Evolutionary conservation across 37 sponge, comb jelly and placozoan genomes (phyloP), one percentile per base, ranked within the genome.

Genomic region (Ianthella basta): DNA sequence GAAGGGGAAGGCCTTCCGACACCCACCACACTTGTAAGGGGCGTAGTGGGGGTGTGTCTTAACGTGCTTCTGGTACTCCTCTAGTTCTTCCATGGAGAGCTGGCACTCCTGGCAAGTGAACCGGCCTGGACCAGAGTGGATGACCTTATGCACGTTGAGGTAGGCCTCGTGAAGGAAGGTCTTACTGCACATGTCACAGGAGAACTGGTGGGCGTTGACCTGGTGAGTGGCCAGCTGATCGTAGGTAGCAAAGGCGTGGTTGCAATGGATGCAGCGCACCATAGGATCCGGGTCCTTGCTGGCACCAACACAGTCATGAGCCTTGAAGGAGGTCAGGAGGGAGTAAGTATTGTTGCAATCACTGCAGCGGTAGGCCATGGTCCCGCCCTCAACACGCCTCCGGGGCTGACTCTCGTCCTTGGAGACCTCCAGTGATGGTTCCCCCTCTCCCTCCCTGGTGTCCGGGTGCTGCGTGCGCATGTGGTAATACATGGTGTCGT

Each of bases 101-200:
- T 41, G 54, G 25, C 78, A 75, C n/a, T 75, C 78, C 25, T 75
- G 78, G 54, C 78, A 75, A 23, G 44, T 40, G 78, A 75, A 75
- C 54, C n/a, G 37, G 13, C 78, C 78, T 4, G 78, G 78, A 36
- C 78, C 78, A 21, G 78, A 75, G 69, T 92, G 93, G 23, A 92
- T 63, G 69, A 89, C 66, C 25, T 89, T 64, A 84, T 92, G 93
- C 0, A 87, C 80, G 36, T 92, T 72, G 5, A 92, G 87, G 63
- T 89, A 89, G 35, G 82, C 93, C 57, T 89, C 37, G 24, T 89
- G 87, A 30, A 89, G 79, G 55, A 92, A 92, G 20, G 86, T 81
- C 78, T 87, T 83, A 19, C 74, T 70, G 72, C 93, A 92, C 3
- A 85, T 53, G 55, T 86, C 87, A 81, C 93, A 92, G 85, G 89